Evolutionary conservation across 2,888 invertebrate genomes (phyloP).

Genomic region (Nymphalis urticae): DNA sequence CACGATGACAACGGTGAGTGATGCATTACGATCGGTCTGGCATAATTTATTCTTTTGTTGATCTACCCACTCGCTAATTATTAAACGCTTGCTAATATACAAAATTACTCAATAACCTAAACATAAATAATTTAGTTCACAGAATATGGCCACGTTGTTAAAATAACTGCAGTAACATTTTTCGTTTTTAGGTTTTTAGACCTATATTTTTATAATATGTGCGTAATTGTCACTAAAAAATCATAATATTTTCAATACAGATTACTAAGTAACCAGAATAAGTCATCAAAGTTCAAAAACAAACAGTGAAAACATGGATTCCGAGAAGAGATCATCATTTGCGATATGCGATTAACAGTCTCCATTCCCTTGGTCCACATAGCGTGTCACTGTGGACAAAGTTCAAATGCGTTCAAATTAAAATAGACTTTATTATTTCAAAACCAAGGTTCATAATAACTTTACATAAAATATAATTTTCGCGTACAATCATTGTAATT

Average conservation of each 20-base stretch:
- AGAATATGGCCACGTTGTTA: background rate
- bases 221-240: background rate
- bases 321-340: slow-evolving; percentile 54
- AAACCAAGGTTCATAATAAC: slow-evolving; percentile 27
- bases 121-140: background rate
- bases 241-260: background rate
- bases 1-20: slow-evolving; percentile 26
- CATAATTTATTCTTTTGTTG: slow-evolving; percentile 37
- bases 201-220: background rate
- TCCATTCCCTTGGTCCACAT: slow-evolving; percentile 52
- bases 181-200: background rate
- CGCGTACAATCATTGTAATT: slow-evolving; percentile 53
- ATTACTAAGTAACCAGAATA: slow-evolving; percentile 28
- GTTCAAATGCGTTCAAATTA: background rate
- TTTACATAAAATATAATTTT: slow-evolving; percentile 23
- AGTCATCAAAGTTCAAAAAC: slow-evolving; percentile 39
- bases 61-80: slow-evolving; percentile 25
- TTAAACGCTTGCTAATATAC: slow-evolving; percentile 22
- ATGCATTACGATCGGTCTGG: slow-evolving; percentile 29
- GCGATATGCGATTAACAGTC: slow-evolving; percentile 53
- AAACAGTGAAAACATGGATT: slow-evolving; percentile 47
- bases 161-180: background rate
- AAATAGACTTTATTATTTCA: slow-evolving; percentile 36
- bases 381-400: slow-evolving; percentile 40
- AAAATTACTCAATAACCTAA: slow-evolving; percentile 8